Evolutionary conservation across 2,113 vertebrate species (phyloP), one percentile per base, ranked within the genome.

Genomic region (Melanostigma gelatinosum): DNA sequence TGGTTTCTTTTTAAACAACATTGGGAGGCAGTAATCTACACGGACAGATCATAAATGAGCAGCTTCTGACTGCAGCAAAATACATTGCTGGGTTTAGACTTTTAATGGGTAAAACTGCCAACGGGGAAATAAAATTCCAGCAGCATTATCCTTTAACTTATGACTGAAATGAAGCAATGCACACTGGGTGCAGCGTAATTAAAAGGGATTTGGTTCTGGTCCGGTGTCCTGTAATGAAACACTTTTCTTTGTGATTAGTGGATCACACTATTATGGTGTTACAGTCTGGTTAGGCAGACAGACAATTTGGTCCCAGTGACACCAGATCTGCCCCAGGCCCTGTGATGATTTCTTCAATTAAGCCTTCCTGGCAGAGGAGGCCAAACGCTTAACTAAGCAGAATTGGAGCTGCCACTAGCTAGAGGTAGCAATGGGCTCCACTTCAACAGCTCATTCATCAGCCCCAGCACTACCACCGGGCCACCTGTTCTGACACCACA

Each of bases 381-480:
- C 88, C 91, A 87, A 91, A 93, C 90, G 92, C 92, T 92, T 92
- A 91, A 94, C 90, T 90, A 91, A 90, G 92, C 92, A 92, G 91
- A 92, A 92, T 92, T 91, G 91, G 91, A 93, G 90, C 91, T 87
- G 91, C 92, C 92, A 92, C 91, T 44, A 87, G 92, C 91, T 89
- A 86, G 89, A 89, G 84, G 90, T 90, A 88, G 91, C 90, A 88
- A 89, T 87, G 91, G 93, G 92, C 91, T 90, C 88, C 90, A 86
- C 89, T 93, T 94, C 91, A 92, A 93, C 92, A 92, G 90, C 92
- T 93, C 92, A 93, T 94, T 93, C 91, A 93, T 94, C 91, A 94
- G 92, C 84, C 85, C 85, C 90, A 48, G 88, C 40, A 61, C 90
- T 83, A 88, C 89, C 90, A 90, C 88, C 55, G 88, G 90, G 92